phyloP scores from a whole-genome alignment of 2,888 invertebrate genomes.

The Eupithecia vulgata region DNA sequence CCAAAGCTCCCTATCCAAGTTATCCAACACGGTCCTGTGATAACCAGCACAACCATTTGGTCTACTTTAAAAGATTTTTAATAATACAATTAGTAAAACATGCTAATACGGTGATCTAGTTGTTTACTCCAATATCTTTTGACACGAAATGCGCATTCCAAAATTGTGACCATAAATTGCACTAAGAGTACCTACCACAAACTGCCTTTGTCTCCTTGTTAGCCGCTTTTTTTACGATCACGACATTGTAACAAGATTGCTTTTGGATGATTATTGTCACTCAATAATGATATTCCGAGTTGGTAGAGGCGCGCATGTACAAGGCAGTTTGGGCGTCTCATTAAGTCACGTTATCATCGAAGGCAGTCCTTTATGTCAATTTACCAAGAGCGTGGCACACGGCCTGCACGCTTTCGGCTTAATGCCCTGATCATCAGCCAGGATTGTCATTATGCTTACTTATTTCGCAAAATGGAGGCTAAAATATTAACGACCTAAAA shows the following conservation, averaged over 20 bases:
- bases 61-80: not conserved
- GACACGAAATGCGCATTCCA: not conserved
- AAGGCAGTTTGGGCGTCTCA: slow-evolving; percentile 52
- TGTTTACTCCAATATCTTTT: no score
- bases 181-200: not conserved
- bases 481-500: slow-evolving; percentile 5
- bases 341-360: slow-evolving; percentile 61
- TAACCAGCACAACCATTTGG: not conserved
- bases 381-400: slow-evolving; percentile 49
- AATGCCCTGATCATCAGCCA: slow-evolving; percentile 12
- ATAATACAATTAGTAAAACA: no score
- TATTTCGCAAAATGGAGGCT: slow-evolving; percentile 13
- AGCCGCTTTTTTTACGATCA: not conserved
- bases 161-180: not conserved
- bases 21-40: not conserved
- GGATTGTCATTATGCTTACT: slow-evolving; percentile 17
- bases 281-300: slow-evolving; percentile 44
- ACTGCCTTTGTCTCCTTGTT: not conserved
- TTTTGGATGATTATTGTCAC: slow-evolving; percentile 28
- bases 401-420: slow-evolving; percentile 15
- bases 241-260: not conserved
- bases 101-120: no score
- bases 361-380: slow-evolving; percentile 60
- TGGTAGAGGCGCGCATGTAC: not conserved
- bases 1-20: not conserved